Conservation (phyloP, 2,888 invertebrate genomes). For the Zaprionus lineosus region DNA sequence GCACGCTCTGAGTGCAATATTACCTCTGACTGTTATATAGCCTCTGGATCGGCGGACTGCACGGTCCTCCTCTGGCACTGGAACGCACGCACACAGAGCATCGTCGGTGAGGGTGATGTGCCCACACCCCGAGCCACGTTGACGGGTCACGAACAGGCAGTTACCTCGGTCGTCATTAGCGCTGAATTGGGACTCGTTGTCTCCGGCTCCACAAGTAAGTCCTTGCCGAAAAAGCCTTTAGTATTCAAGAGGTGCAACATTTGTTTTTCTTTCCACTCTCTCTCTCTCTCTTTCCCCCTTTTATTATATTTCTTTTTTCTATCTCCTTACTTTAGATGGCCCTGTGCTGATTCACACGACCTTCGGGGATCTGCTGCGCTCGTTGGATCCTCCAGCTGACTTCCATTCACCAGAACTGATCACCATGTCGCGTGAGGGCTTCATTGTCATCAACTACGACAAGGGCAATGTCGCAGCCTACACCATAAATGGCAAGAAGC, state of each 20-base stretch:
- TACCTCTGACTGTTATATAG: slow-evolving; percentile 99
- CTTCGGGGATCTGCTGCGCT: slow-evolving; percentile 96
- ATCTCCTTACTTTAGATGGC: slow-evolving; percentile 87
- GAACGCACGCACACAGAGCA: slow-evolving; percentile 97
- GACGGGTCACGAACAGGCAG: slow-evolving; percentile 98
- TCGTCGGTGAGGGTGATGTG: slow-evolving; percentile 97
- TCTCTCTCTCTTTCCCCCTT: not conserved
- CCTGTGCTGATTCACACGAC: slow-evolving; percentile 99
- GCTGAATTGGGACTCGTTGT: slow-evolving; percentile 99
- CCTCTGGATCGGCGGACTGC: slow-evolving; percentile 98
- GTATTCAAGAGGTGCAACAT: too few species aligned
- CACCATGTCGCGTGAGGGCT: slow-evolving; percentile 97
- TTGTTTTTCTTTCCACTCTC: not conserved
- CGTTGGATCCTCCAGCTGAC: slow-evolving; percentile 91
- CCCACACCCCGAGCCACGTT: slow-evolving; percentile 98
- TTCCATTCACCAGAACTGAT: slow-evolving; percentile 92
- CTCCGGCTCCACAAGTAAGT: slow-evolving; percentile 91
- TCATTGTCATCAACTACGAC: slow-evolving; percentile 96
- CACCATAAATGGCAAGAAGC: slow-evolving; percentile 95
- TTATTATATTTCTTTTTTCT: not conserved
- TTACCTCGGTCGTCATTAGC: slow-evolving; percentile 97
- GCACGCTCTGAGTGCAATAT: slow-evolving; percentile 99
- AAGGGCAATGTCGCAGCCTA: slow-evolving; percentile 96
- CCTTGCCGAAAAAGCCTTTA: too few species aligned
- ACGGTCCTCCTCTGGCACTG: slow-evolving; percentile 99